Conservation (phyloP, 2,797 vertebrate genomes). For the Lepus oiostolus region DNA sequence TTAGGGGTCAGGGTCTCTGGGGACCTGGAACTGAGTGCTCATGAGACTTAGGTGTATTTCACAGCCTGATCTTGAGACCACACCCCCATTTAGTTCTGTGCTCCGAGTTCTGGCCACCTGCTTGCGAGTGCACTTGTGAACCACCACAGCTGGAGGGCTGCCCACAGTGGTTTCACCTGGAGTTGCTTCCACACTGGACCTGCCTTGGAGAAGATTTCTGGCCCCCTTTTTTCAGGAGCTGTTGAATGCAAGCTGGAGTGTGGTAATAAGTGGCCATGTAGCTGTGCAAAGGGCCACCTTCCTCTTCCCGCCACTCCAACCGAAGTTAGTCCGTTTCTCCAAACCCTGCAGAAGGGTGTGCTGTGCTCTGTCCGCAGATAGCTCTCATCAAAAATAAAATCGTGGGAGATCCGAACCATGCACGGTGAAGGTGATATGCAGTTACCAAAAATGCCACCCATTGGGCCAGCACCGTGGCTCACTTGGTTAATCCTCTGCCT, state of each 20-base stretch:
- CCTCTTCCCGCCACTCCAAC: neutral
- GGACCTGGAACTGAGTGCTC: neutral
- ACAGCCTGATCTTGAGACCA: neutral
- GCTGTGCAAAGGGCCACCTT: neutral
- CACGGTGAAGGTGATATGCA: neutral
- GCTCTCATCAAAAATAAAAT: neutral
- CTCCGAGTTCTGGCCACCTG: neutral
- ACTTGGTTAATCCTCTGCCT: no score
- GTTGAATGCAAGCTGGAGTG: neutral
- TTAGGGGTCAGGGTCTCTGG: neutral
- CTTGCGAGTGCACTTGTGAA: neutral
- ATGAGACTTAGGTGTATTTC: neutral
- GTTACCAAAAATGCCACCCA: neutral
- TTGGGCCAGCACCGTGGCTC: no score
- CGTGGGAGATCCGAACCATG: neutral
- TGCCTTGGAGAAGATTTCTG: neutral
- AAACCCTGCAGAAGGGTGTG: neutral
- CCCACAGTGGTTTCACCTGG: neutral
- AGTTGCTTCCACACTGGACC: conserved; percentile 27
- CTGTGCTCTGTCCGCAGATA: neutral
- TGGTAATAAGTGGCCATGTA: neutral
- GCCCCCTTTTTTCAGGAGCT: neutral
- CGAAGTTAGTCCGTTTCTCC: neutral
- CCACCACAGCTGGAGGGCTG: neutral
- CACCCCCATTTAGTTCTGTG: neutral